Evolutionary conservation across 2,888 invertebrate genomes (phyloP).

Genomic region (Thelaira solivaga): DNA sequence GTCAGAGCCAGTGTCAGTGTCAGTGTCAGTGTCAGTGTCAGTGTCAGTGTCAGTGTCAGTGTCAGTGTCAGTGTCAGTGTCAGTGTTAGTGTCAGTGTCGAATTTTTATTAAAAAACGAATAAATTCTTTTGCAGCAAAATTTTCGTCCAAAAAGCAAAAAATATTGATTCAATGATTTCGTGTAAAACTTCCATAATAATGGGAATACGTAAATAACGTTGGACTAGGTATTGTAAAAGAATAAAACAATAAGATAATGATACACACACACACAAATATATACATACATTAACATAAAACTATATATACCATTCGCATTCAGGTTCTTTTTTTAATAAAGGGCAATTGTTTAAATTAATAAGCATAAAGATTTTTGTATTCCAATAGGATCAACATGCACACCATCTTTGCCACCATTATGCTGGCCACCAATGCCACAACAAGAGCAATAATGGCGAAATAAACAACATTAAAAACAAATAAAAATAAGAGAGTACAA

Average conservation of each 20-base stretch:
- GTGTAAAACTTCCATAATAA: slow-evolving; percentile 32
- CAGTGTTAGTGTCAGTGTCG: too few species aligned
- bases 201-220: slow-evolving; percentile 10
- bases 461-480: slow-evolving; percentile 61
- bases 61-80: too few species aligned
- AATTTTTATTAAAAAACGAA: too few species aligned
- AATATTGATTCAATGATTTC: slow-evolving; percentile 35
- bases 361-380: background rate
- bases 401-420: background rate
- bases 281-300: background rate
- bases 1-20: too few species aligned
- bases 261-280: too few species aligned
- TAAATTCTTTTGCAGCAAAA: background rate
- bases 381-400: background rate
- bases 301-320: background rate
- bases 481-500: slow-evolving; percentile 39
- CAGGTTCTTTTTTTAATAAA: slow-evolving; percentile 20
- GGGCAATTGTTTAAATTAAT: slow-evolving; percentile 30
- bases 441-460: slow-evolving; percentile 47
- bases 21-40: too few species aligned
- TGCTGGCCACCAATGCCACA: slow-evolving; percentile 25
- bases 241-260: background rate
- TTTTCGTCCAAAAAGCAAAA: background rate
- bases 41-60: too few species aligned
- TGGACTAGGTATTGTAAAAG: background rate